Evolutionary conservation across 2,113 vertebrate genomes (phyloP), one percentile per base, ranked within the genome.

Genomic region (Cochlearius cochlearius): DNA sequence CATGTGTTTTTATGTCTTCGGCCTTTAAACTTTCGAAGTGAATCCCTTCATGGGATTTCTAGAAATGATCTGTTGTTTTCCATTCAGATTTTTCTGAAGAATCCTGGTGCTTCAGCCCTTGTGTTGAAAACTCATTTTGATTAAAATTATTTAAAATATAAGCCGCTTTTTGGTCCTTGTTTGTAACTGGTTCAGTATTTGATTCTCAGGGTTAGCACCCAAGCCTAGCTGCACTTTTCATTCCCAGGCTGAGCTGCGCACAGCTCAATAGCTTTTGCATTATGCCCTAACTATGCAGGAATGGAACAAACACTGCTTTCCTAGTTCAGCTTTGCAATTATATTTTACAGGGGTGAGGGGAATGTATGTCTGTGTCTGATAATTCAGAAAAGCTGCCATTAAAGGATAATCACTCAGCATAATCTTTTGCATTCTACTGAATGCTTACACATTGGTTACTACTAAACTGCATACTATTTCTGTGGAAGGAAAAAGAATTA

Each of bases 351-450:
- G 43, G 53, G 25, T 43, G 41, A 22, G 3, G 16, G 2, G 25
- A 47, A 62, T 80, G 8, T 36, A 18, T 15, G 19, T 43, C 52
- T 63, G 22, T 67, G 15, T 89, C 58, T 80, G 50, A 16, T 93
- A 88, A 80, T 94, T 94, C 89, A 58, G 92, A 94, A 90, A 95
- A 96, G 82, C 94, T 96, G 88, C 75, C 12, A 56, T 97, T 95
- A 90, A 76, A 72, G 77, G 96, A 89, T 96, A 78, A 96, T 94
- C 72, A 47, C 68, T 84, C 32, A 49, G 12, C 7, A 22, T 95
- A 94, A 94, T 92, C 86, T 78, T 86, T 62, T 74, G 38, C 73
- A 8, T 93, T 67, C 36, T 81, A 7, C 53, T 71, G 39, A 11
- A n/a, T 75, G 49, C 39, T 89, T 88, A 43, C 3, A 3, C 1